Percentiles rank a stretch among this genome's conserved stretches.
Conservation (phyloP, 2,888 invertebrate species). For the Sphaerophoria taeniata region DNA sequence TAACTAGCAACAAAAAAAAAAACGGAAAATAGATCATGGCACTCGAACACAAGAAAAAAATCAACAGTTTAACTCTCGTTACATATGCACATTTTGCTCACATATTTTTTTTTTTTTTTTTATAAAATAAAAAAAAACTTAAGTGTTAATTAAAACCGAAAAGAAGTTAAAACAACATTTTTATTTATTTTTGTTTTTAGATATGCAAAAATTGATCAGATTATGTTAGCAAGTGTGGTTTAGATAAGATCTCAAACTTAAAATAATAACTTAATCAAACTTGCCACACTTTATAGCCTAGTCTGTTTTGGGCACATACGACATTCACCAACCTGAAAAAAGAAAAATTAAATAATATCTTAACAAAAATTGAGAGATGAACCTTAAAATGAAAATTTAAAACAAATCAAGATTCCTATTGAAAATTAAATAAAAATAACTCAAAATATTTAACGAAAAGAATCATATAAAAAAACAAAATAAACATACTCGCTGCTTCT, state of each 20-base stretch:
- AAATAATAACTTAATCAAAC: slow-evolving; percentile 65
- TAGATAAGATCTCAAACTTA: slow-evolving; percentile 57
- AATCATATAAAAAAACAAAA: slow-evolving; percentile 28
- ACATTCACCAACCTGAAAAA: slow-evolving; percentile 82
- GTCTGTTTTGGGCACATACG: slow-evolving; percentile 81
- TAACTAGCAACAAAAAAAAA: slow-evolving; percentile 40
- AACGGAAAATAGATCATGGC: slow-evolving; percentile 25
- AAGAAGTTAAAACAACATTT: slow-evolving; percentile 50
- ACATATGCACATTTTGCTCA: slow-evolving; percentile 61
- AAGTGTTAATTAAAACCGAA: slow-evolving; percentile 37
- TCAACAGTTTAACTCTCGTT: slow-evolving; percentile 6
- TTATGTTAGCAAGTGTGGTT: slow-evolving; percentile 78
- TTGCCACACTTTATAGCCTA: slow-evolving; percentile 70
- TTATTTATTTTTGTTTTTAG: slow-evolving; percentile 75
- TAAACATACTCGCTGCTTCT: slow-evolving; percentile 64
- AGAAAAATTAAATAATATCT: slow-evolving; percentile 51
- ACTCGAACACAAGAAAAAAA: slow-evolving; percentile 11
- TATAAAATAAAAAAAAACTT: slow-evolving; percentile 12
- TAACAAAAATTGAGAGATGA: slow-evolving; percentile 46
- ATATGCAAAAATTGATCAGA: slow-evolving; percentile 79
- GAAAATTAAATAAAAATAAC: slow-evolving; percentile 45
- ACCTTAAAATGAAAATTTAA: slow-evolving; percentile 49
- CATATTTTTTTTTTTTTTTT: slow-evolving; percentile 27
- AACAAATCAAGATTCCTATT: slow-evolving; percentile 42
- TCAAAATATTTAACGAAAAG: slow-evolving; percentile 37